These are phyloP conservation scores for Gila robusta DNA, from an alignment of 2,797 vertebrate species.

Conservation along the genomic window DNA sequence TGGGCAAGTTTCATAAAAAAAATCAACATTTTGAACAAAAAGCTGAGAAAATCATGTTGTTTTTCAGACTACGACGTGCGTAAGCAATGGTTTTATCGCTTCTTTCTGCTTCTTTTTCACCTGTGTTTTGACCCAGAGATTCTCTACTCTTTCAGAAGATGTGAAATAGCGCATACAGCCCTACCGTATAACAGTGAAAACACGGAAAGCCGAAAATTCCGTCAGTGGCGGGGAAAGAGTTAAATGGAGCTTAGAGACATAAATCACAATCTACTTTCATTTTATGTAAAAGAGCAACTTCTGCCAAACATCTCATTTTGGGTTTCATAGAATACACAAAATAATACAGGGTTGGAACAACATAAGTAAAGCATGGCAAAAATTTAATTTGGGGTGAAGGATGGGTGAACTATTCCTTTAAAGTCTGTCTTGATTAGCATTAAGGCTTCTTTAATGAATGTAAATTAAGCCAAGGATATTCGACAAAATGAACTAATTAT, in stretches of 20 bases:
- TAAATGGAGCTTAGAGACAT: not conserved
- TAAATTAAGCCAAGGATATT: not conserved
- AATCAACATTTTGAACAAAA: not conserved
- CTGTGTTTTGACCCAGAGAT: not conserved
- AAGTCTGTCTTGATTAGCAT: slow-evolving; percentile 33
- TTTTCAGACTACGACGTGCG: not conserved
- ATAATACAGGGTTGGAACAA: not conserved
- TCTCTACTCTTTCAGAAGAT: not conserved
- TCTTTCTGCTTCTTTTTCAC: not conserved
- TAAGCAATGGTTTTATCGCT: not conserved
- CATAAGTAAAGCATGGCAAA: not conserved
- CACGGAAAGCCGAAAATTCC: not conserved
- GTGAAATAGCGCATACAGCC: not conserved
- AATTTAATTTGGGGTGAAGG: not conserved
- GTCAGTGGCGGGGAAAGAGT: not conserved
- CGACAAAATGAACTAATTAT: slow-evolving; percentile 21
- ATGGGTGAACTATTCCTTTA: not conserved
- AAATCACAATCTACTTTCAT: not conserved
- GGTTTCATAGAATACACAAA: not conserved
- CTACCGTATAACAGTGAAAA: not conserved
- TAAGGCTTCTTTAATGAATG: slow-evolving; percentile 19
- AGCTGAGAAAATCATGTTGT: not conserved
- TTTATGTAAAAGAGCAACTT: not conserved
- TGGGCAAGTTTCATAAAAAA: not conserved
- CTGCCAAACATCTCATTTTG: not conserved